phyloP scores from a whole-genome alignment of 2,888 invertebrate genomes.

The Latrodectus elegans region DNA sequence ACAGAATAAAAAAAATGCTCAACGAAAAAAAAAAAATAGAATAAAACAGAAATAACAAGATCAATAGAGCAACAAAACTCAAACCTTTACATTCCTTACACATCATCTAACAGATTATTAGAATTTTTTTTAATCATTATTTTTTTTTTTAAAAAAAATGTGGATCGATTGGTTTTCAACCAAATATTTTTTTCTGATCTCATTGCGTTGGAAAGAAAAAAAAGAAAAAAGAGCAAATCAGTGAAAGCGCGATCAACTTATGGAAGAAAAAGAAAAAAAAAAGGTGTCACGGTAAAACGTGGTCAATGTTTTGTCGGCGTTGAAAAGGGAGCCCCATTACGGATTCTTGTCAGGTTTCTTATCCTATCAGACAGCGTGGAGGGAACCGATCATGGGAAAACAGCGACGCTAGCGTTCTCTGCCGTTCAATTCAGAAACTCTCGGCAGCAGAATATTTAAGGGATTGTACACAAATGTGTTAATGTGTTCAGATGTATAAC shows the following conservation, averaged over 20 bases:
- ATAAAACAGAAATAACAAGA: not conserved
- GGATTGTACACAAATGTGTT: slow-evolving; percentile 8
- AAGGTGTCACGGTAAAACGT: slow-evolving; percentile 56
- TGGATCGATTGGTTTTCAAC: slow-evolving; percentile 29
- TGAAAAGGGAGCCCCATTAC: slow-evolving; percentile 44
- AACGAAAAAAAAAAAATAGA: not conserved
- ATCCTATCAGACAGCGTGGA: slow-evolving; percentile 34
- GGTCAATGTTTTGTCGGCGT: slow-evolving; percentile 50
- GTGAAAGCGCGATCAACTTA: slow-evolving; percentile 33
- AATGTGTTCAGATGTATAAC: not conserved
- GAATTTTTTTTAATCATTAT: slow-evolving; percentile 11
- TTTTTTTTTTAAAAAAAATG: slow-evolving; percentile 1
- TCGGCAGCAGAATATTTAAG: not conserved
- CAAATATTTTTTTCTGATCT: slow-evolving; percentile 15
- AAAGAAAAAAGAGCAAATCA: not conserved
- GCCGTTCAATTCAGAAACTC: not conserved
- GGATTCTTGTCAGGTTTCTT: slow-evolving; percentile 49
- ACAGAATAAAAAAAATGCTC: not conserved
- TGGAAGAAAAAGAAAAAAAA: slow-evolving; percentile 1
- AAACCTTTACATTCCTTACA: slow-evolving; percentile 1
- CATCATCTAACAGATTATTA: slow-evolving; percentile 34
- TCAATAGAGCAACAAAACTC: not conserved
- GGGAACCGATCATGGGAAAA: slow-evolving; percentile 41
- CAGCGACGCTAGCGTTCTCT: slow-evolving; percentile 34
- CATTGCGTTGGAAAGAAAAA: not conserved